Evolutionary conservation across 2,113 vertebrate genomes (phyloP).

Genomic region (Aplodontia rufa): DNA sequence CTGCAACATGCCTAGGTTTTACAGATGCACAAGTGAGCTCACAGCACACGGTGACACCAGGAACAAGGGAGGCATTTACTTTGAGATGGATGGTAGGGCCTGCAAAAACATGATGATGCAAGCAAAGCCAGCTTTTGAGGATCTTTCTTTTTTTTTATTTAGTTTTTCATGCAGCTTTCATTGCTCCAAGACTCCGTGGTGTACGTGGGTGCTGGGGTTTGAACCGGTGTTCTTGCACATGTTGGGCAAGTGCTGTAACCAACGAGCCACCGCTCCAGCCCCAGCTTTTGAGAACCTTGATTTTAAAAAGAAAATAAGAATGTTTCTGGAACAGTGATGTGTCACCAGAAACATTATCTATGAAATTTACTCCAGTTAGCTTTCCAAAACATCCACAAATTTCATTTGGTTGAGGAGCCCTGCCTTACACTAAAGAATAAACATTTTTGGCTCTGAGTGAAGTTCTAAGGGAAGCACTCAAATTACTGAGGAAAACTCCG

Average conservation of each 20-base stretch:
- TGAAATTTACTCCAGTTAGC: neutral
- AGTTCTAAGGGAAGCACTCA: conserved; percentile 74
- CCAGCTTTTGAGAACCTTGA: neutral
- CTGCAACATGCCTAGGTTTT: neutral
- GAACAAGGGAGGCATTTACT: neutral
- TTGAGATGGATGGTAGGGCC: neutral
- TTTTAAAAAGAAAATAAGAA: neutral
- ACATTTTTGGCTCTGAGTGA: neutral
- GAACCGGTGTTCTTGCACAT: no score
- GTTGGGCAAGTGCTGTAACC: no score
- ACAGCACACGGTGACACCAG: neutral
- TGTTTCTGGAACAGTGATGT: neutral
- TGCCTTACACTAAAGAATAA: neutral
- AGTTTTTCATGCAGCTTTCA: no score
- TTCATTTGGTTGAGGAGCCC: conserved; percentile 27
- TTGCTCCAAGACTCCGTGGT: no score
- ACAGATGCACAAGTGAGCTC: neutral
- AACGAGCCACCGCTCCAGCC: no score
- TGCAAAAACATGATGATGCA: neutral
- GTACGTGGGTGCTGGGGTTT: no score
- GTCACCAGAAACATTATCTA: neutral
- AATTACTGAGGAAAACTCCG: conserved; percentile 66
- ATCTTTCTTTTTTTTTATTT: no score
- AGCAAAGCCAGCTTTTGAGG: conserved; percentile 10
- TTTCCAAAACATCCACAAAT: neutral